phyloP scores from a whole-genome alignment of 2,888 invertebrate genomes.

The Diadromus collaris region DNA sequence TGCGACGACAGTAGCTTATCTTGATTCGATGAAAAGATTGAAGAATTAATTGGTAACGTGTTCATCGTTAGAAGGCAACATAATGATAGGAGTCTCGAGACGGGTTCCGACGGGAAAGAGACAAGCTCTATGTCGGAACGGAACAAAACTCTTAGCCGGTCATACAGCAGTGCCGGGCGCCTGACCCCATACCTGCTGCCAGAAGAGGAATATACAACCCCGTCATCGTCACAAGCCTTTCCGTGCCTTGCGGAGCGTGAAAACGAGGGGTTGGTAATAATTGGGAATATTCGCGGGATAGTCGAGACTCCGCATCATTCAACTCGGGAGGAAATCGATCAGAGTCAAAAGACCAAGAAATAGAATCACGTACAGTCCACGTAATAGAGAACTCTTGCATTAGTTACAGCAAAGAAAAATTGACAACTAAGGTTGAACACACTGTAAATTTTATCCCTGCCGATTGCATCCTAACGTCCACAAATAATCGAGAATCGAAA shows the following conservation, averaged over 20 bases:
- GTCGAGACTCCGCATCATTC: background rate
- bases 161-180: constrained; percentile 24
- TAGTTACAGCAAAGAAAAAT: background rate
- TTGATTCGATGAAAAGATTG: background rate
- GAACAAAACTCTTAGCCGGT: constrained; percentile 18
- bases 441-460: constrained; percentile 23
- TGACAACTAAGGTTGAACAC: constrained; percentile 1
- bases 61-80: constrained; percentile 20
- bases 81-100: background rate
- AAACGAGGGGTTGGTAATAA: background rate
- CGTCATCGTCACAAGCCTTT: constrained; percentile 18
- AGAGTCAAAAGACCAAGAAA: background rate
- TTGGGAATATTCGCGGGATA: background rate
- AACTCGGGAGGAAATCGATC: background rate
- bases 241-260: constrained; percentile 1
- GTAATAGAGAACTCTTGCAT: constrained; percentile 19
- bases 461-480: constrained; percentile 17
- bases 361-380: background rate
- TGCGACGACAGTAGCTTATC: background rate
- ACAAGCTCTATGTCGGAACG: background rate
- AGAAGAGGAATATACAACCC: constrained; percentile 11
- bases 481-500: constrained; percentile 4
- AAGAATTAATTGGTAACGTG: constrained; percentile 5
- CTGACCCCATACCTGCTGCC: constrained; percentile 21
- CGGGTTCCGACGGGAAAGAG: constrained; percentile 3